These are phyloP conservation scores for Hydra vulgaris DNA, from an alignment of 30 jellyfish, hydroid and myxozoan genomes.

Conservation along the genomic window DNA sequence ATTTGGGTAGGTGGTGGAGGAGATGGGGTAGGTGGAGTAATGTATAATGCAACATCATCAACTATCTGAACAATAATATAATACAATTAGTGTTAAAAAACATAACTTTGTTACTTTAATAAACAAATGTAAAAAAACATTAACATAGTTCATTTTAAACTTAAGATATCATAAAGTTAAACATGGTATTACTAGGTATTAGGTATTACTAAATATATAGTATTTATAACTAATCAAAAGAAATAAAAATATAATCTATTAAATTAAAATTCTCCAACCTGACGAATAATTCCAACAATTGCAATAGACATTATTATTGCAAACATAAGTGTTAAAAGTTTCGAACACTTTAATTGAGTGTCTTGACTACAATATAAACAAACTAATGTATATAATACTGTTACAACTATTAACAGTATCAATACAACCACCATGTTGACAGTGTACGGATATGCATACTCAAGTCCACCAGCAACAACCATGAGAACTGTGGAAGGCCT, in stretches of 20 bases:
- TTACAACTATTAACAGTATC: slow-evolving; percentile 32
- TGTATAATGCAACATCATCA: slow-evolving; percentile 45
- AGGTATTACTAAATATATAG: too few relatives aligned
- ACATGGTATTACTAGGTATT: too few relatives aligned
- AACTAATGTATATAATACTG: slow-evolving; percentile 34
- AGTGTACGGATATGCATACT: slow-evolving; percentile 52
- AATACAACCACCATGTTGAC: slow-evolving; percentile 38
- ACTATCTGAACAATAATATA: slow-evolving; percentile 39
- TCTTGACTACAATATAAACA: slow-evolving; percentile 68
- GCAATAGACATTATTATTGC: slow-evolving; percentile 84
- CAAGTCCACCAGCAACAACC: slow-evolving; percentile 86
- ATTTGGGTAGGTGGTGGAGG: slow-evolving; percentile 6
- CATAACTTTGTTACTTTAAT: too few relatives aligned
- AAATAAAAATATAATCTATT: too few relatives aligned
- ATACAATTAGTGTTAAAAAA: not conserved
- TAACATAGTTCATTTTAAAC: too few relatives aligned
- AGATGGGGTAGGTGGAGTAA: slow-evolving; percentile 15
- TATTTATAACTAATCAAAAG: too few relatives aligned
- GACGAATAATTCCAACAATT: slow-evolving; percentile 70
- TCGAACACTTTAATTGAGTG: slow-evolving; percentile 68
- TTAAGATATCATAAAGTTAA: too few relatives aligned
- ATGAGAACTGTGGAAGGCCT: slow-evolving; percentile 88
- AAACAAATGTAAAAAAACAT: too few relatives aligned
- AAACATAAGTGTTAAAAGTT: slow-evolving; percentile 65
- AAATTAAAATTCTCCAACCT: slow-evolving; percentile 31